Evolutionary conservation across 1,140 invertebrate species (phyloP).

Genomic region (Aradophagus sp.): DNA sequence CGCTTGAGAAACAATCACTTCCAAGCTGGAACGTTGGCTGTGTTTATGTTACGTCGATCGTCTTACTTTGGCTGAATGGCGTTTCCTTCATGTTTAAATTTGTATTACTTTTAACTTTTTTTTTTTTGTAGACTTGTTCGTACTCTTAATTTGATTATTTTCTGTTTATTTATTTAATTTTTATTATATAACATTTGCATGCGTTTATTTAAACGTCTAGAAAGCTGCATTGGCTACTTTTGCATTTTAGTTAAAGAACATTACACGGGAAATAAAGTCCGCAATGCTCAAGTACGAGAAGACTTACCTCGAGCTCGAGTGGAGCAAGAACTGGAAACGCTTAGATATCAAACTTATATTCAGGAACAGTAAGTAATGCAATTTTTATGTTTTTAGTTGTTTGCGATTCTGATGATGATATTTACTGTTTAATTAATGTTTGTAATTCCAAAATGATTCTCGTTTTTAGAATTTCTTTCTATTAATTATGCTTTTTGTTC

Average conservation of each 20-base stretch:
- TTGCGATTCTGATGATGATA: not conserved
- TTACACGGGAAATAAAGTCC: constrained; percentile 88
- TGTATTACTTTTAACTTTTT: not conserved
- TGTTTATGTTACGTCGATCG: too few species aligned
- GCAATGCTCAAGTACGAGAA: constrained; percentile 90
- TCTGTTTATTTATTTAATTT: too few species aligned
- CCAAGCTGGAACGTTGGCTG: too few species aligned
- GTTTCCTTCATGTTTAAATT: not conserved
- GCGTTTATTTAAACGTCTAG: not conserved
- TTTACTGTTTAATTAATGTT: not conserved
- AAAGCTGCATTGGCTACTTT: constrained; percentile 23
- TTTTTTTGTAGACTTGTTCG: not conserved
- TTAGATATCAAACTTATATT: constrained; percentile 78
- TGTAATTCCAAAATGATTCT: too few species aligned
- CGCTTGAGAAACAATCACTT: constrained; percentile 7
- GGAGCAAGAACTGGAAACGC: constrained; percentile 84
- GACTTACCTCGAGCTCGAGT: constrained; percentile 89
- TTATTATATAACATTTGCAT: too few species aligned
- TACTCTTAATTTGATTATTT: too few species aligned
- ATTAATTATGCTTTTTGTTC: too few species aligned
- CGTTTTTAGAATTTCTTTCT: too few species aligned
- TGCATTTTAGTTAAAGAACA: constrained; percentile 81
- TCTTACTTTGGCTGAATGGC: constrained; percentile 2
- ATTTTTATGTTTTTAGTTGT: constrained; percentile 9
- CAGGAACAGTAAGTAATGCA: constrained; percentile 79